These are phyloP conservation scores for Cetoscarus ocellatus DNA, from an alignment of 2,797 vertebrate species.

Conservation along the genomic window DNA sequence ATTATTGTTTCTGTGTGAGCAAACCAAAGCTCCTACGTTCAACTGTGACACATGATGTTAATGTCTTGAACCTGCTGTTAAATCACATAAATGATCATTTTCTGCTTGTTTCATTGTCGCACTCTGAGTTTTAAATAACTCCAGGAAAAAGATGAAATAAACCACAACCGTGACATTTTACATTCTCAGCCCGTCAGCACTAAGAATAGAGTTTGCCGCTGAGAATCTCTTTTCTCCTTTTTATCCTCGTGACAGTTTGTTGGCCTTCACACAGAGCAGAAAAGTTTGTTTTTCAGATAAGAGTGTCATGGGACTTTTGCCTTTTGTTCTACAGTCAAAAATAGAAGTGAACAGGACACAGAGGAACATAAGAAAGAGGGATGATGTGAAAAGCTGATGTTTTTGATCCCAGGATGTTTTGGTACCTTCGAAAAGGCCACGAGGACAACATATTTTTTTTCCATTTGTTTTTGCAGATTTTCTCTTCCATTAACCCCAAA, in stretches of 20 bases:
- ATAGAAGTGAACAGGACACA: constrained; percentile 36
- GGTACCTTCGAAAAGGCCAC: constrained; percentile 4
- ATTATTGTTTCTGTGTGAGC: constrained; percentile 22
- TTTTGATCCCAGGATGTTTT: constrained; percentile 42
- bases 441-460: constrained; percentile 4
- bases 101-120: constrained; percentile 1
- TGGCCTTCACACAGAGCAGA: constrained; percentile 37
- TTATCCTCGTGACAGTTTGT: constrained; percentile 38
- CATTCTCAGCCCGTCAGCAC: constrained; percentile 47
- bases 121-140: constrained; percentile 50
- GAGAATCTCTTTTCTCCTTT: constrained; percentile 35
- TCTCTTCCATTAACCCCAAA: not conserved
- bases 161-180: constrained; percentile 38
- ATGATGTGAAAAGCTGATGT: constrained; percentile 37
- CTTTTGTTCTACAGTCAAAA: constrained; percentile 24
- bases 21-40: not conserved
- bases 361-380: constrained; percentile 3
- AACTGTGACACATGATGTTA: not conserved
- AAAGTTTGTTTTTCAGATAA: constrained; percentile 15
- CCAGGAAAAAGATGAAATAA: constrained; percentile 16
- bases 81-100: constrained; percentile 6
- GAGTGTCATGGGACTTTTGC: constrained; percentile 10
- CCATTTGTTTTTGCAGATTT: constrained; percentile 10
- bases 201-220: constrained; percentile 55
- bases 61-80: constrained; percentile 9